These are phyloP conservation scores for Cyanistes caeruleus DNA, from an alignment of 2,113 vertebrate genomes.

Conservation along the genomic window DNA sequence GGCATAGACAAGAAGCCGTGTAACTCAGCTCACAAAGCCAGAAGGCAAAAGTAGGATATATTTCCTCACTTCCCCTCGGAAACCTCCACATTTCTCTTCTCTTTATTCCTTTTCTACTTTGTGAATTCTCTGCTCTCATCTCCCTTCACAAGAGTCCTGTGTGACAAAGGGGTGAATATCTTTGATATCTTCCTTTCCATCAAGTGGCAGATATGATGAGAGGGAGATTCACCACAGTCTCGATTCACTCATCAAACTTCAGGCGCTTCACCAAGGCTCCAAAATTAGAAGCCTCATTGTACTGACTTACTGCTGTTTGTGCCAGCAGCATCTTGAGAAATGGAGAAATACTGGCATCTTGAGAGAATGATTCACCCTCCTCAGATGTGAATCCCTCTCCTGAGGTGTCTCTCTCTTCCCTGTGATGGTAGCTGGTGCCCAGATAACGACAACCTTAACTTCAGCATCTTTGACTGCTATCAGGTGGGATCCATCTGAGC, in stretches of 20 bases:
- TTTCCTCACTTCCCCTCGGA: constrained; percentile 8
- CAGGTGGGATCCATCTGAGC: constrained; percentile 9
- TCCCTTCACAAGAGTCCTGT: not conserved
- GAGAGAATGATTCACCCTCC: constrained; percentile 66
- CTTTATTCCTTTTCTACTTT: not conserved
- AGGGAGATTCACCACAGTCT: constrained; percentile 17
- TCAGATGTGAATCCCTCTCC: constrained; percentile 63
- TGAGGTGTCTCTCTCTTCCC: constrained; percentile 55
- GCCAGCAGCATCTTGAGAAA: constrained; percentile 64
- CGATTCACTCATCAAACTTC: constrained; percentile 39
- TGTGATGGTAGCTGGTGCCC: constrained; percentile 14
- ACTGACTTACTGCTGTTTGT: constrained; percentile 67
- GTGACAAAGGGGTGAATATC: not conserved
- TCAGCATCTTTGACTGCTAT: not conserved
- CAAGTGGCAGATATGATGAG: not conserved
- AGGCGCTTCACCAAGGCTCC: constrained; percentile 43
- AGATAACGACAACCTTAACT: constrained; percentile 17
- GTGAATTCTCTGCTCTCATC: not conserved
- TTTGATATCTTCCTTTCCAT: constrained; percentile 7
- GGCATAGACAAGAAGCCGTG: constrained; percentile 43
- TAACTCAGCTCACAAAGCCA: constrained; percentile 39
- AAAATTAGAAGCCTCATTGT: constrained; percentile 69
- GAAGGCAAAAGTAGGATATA: constrained; percentile 4
- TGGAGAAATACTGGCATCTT: constrained; percentile 64
- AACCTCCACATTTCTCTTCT: not conserved